Evolutionary conservation across 64 coral and sea anemone genomes (phyloP).

Genomic region (Pachyseris speciosa): DNA sequence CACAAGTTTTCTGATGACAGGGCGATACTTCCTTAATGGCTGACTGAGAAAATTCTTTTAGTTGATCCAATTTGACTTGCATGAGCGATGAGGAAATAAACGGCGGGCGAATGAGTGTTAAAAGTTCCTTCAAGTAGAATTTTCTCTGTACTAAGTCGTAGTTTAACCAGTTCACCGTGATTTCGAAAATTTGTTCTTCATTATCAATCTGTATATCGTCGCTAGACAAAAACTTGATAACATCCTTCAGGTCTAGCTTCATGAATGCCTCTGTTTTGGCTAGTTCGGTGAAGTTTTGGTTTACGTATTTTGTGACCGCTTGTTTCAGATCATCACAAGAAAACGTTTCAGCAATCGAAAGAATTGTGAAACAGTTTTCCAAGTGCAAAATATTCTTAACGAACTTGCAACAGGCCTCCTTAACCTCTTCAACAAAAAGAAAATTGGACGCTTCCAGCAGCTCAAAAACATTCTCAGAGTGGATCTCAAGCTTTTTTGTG

Average conservation of each 20-base stretch:
- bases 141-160: constrained; percentile 62
- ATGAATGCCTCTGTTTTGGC: constrained; percentile 70
- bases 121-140: constrained; percentile 21
- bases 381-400: constrained; percentile 50
- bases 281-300: constrained; percentile 58
- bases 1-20: background rate
- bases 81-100: constrained; percentile 55
- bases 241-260: constrained; percentile 31
- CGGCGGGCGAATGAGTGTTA: constrained; percentile 64
- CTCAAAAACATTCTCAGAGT: constrained; percentile 67
- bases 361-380: constrained; percentile 77
- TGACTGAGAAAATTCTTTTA: background rate
- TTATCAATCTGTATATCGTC: constrained; percentile 81
- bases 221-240: constrained; percentile 70
- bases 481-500: constrained; percentile 71
- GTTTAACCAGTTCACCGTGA: constrained; percentile 66
- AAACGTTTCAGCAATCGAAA: constrained; percentile 82
- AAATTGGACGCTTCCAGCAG: constrained; percentile 88
- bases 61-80: background rate
- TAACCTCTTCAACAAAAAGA: constrained; percentile 66
- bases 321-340: constrained; percentile 50
- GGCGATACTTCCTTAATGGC: background rate
- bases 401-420: constrained; percentile 75
- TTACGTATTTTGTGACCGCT: constrained; percentile 58
- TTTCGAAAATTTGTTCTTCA: constrained; percentile 72